These are phyloP conservation scores for Parus major DNA, from an alignment of 2,113 vertebrate species.

Conservation along the genomic window DNA sequence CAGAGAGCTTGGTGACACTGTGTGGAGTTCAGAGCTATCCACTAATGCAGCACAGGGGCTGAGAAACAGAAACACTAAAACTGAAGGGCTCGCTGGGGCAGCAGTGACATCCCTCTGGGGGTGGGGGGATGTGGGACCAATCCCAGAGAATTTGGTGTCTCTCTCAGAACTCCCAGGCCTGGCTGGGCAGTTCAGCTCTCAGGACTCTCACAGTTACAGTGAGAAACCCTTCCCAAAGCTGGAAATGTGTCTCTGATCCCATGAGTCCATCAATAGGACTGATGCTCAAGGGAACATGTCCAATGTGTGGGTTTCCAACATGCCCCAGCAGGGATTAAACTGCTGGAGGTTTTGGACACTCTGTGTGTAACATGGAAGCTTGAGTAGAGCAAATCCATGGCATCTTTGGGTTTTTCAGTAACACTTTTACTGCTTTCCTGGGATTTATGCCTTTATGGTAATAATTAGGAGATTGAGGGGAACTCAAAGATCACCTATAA, in stretches of 20 bases:
- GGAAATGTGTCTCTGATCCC: slow-evolving; percentile 7
- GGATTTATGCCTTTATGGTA: background rate
- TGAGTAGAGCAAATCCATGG: background rate
- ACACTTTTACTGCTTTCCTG: background rate
- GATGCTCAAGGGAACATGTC: background rate
- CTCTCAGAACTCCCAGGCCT: background rate
- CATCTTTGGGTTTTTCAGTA: accelerated
- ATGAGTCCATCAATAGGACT: slow-evolving; percentile 14
- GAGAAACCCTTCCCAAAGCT: slow-evolving; percentile 42
- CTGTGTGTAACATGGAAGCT: background rate
- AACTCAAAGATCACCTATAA: background rate
- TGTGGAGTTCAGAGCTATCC: background rate
- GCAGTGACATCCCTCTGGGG: background rate
- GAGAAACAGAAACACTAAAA: background rate
- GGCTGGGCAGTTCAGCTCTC: slow-evolving; percentile 41
- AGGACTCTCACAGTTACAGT: background rate
- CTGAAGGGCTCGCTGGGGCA: background rate
- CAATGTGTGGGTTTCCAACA: background rate
- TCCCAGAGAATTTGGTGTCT: background rate
- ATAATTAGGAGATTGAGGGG: background rate
- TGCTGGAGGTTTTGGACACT: background rate
- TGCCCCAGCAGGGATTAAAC: background rate
- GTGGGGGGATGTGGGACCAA: background rate
- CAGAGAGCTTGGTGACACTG: background rate
- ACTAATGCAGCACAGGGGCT: background rate